These are phyloP conservation scores for Macroglossus sobrinus DNA, from an alignment of 2,113 vertebrate species.

Conservation along the genomic window DNA sequence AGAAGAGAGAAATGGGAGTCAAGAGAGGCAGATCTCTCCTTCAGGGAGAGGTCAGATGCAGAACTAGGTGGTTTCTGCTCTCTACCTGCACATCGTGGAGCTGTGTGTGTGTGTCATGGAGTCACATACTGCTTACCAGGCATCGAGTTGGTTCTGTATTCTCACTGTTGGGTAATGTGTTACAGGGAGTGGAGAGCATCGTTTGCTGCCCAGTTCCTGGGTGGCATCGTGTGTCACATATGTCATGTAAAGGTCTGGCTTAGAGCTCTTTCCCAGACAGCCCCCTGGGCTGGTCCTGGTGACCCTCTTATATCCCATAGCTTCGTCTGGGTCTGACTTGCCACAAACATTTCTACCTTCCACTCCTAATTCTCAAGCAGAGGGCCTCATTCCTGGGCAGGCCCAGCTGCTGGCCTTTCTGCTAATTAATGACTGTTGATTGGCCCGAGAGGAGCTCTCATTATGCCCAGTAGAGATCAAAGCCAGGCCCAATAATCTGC, in stretches of 20 bases:
- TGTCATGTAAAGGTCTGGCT: not conserved
- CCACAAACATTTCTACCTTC: conserved; percentile 57
- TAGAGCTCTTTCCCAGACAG: conserved; percentile 57
- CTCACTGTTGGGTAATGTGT: not conserved
- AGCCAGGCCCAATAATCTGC: conserved; percentile 86
- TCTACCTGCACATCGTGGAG: fast-evolving
- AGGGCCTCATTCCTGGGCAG: conserved; percentile 75
- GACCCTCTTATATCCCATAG: conserved; percentile 51
- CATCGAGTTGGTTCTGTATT: not conserved
- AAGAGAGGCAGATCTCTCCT: not conserved
- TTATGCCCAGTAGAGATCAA: conserved; percentile 87
- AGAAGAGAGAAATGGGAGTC: not conserved
- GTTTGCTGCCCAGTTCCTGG: not conserved
- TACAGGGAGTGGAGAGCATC: not conserved
- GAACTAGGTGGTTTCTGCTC: not conserved
- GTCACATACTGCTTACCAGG: fast-evolving
- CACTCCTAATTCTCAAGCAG: conserved; percentile 62
- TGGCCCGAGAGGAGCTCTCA: conserved; percentile 81
- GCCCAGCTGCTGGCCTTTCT: conserved; percentile 79
- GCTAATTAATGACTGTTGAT: conserved; percentile 88
- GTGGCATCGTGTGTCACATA: not conserved
- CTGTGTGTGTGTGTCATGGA: fast-evolving
- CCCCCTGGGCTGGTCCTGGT: not conserved
- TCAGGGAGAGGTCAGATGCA: not conserved
- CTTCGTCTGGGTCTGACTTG: conserved; percentile 49